These are phyloP conservation scores for Neotoxoptera formosana DNA, from an alignment of 1,140 invertebrate species.

Conservation along the genomic window DNA sequence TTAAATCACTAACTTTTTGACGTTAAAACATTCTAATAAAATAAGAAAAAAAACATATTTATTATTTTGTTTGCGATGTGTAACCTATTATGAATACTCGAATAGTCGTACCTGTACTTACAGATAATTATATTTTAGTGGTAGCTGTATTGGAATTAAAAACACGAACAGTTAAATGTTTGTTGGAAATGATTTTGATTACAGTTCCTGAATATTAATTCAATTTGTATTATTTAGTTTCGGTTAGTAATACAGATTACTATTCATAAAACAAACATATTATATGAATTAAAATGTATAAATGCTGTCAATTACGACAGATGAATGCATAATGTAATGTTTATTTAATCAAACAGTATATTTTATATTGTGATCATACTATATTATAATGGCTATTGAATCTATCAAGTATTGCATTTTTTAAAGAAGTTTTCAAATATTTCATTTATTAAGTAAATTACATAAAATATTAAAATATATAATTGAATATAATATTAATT, in stretches of 20 bases:
- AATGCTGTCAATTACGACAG: neutral
- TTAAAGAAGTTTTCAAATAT: neutral
- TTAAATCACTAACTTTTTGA: too few species aligned
- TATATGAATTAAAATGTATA: neutral
- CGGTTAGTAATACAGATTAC: neutral
- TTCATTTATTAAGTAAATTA: neutral
- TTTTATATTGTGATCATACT: neutral
- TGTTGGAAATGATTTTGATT: neutral
- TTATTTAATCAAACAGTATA: neutral
- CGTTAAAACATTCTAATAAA: too few species aligned
- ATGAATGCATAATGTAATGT: neutral
- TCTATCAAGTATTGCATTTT: neutral
- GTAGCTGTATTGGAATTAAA: neutral
- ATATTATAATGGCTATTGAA: neutral
- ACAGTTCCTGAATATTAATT: neutral
- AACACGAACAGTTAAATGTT: neutral
- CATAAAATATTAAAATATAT: neutral
- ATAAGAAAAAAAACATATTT: too few species aligned
- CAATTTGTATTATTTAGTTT: neutral
- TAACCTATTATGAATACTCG: too few species aligned
- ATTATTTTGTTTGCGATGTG: too few species aligned
- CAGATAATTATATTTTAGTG: neutral
- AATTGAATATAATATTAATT: neutral
- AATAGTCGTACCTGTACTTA: neutral
- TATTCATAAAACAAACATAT: slow-evolving; percentile 3